Evolutionary conservation across 2,888 invertebrate genomes (phyloP).

Genomic region (Caenorhabditis imperialis): DNA sequence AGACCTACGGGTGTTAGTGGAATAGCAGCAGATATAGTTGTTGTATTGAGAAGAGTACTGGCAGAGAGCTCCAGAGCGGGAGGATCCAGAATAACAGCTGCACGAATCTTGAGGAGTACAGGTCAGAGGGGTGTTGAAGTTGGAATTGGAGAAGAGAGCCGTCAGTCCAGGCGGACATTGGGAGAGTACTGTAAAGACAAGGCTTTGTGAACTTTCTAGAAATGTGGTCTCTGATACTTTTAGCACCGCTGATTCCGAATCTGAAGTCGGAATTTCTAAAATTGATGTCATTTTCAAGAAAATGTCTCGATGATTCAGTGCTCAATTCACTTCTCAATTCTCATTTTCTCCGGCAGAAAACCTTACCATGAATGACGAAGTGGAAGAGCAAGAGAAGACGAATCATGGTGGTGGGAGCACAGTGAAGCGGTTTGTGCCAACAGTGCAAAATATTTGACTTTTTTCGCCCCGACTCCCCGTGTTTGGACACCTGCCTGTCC

Average conservation of each 20-base stretch:
- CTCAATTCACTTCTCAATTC: background rate
- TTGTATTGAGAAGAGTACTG: constrained; percentile 36
- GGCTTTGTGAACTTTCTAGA: too few species aligned
- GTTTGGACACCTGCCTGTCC: too few species aligned
- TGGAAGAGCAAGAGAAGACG: constrained; percentile 22
- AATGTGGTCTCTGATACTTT: too few species aligned
- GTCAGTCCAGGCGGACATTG: constrained; percentile 59
- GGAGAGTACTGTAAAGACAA: constrained; percentile 1
- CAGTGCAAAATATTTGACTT: constrained; percentile 21
- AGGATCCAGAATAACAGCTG: constrained; percentile 34
- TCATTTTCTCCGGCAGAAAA: background rate
- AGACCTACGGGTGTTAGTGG: constrained; percentile 43
- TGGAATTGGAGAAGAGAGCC: constrained; percentile 31
- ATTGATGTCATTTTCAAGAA: too few species aligned
- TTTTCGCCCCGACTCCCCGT: constrained; percentile 8
- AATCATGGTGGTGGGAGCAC: constrained; percentile 16
- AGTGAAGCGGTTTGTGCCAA: constrained; percentile 40
- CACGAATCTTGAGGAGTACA: constrained; percentile 54
- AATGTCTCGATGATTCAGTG: too few species aligned
- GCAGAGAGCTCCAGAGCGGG: constrained; percentile 35
- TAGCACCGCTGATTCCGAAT: too few species aligned
- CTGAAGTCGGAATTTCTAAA: too few species aligned
- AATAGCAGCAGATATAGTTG: constrained; percentile 52
- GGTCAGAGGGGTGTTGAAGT: constrained; percentile 39
- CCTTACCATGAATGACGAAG: too few species aligned